These are phyloP conservation scores for Chrysaora quinquecirrha DNA, from an alignment of 30 jellyfish, hydroid and myxozoan genomes.

Conservation along the genomic window DNA sequence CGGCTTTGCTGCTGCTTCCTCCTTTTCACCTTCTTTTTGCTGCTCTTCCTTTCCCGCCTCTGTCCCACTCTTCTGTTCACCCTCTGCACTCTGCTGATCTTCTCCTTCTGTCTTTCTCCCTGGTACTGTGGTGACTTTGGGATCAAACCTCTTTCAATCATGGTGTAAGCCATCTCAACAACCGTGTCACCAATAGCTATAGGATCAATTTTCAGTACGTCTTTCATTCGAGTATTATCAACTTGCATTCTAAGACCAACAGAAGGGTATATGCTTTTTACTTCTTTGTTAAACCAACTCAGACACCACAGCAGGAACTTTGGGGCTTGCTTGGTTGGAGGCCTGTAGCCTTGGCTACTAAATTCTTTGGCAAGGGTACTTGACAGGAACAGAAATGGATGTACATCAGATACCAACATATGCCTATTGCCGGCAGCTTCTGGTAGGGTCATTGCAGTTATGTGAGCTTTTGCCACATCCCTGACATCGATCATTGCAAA, in stretches of 20 bases:
- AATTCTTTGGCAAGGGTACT: slow-evolving; percentile 37
- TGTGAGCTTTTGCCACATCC: slow-evolving; percentile 59
- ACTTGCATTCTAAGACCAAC: slow-evolving; percentile 17
- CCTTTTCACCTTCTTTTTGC: slow-evolving; percentile 8
- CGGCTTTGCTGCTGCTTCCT: not conserved
- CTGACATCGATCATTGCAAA: slow-evolving; percentile 40
- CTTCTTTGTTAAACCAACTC: slow-evolving; percentile 43
- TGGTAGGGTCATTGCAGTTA: slow-evolving; percentile 40
- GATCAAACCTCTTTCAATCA: slow-evolving; percentile 47
- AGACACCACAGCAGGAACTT: slow-evolving; percentile 38
- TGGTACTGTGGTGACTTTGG: slow-evolving; percentile 13
- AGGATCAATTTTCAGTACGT: slow-evolving; percentile 43
- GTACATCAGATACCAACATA: slow-evolving; percentile 5
- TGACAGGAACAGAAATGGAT: slow-evolving; percentile 25
- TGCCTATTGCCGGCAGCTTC: slow-evolving; percentile 67
- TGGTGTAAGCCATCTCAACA: slow-evolving; percentile 47
- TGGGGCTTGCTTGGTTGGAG: slow-evolving; percentile 52
- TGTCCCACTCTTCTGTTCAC: not conserved
- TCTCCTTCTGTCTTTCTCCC: not conserved
- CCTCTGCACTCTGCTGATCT: not conserved
- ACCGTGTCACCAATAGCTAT: not conserved
- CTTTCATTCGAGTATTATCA: slow-evolving; percentile 25
- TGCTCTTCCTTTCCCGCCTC: slow-evolving; percentile 2
- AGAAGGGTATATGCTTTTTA: slow-evolving; percentile 20
- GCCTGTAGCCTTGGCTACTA: slow-evolving; percentile 43